Base-by-base conservation (phyloP, 2,888 invertebrate species). In the Halictus quadricinctus region DNA sequence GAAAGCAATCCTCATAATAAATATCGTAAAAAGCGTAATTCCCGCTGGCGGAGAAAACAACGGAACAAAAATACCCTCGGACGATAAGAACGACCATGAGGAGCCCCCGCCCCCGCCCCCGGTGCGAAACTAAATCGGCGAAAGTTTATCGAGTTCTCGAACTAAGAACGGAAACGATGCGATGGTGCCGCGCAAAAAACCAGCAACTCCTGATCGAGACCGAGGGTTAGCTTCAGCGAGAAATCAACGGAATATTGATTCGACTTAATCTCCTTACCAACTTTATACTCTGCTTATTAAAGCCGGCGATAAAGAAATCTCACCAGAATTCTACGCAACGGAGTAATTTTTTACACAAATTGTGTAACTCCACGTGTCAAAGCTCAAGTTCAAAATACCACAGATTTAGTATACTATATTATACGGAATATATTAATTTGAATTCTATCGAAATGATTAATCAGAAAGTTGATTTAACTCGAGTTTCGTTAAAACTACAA, bases 121-220 rank as follows among this genome's bases (percentile, higher is more conserved):
- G 83, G 64, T 60, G 76, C 21, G 79, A 60, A 77, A 79, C 66
- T 50, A 70, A 85, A 83, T 88, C 80, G 70, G 66, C 58, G 48
- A 73, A 69, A 84, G 72, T 88, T 86, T 72, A 83, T 88, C 84
- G 78, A 70, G 78, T 84, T 76, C 74, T 25, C 58, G 64, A 66
- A 48, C 41, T 43, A 46, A 50, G 76, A 73, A 77, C 87, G 58
- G 80, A 80, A 81, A 69, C 76, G 79, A 81, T 73, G 60, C 76
- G 79, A 80, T 72, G 50, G 41, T 18, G 43, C 36, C 54, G n/a
- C 41, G 41, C 46, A 21, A 76, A 58, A 74, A 77, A n/a, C 25
- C 13, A 73, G 41, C 8, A 54, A 74, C 54, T 43, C 12, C n/a
- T 64, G 72, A 72, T 60, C 36, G 36, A 36, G 36, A 66, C 46